These are phyloP conservation scores for Phalacrocorax pelagicus DNA, from an alignment of 2,113 vertebrate species.

Conservation along the genomic window DNA sequence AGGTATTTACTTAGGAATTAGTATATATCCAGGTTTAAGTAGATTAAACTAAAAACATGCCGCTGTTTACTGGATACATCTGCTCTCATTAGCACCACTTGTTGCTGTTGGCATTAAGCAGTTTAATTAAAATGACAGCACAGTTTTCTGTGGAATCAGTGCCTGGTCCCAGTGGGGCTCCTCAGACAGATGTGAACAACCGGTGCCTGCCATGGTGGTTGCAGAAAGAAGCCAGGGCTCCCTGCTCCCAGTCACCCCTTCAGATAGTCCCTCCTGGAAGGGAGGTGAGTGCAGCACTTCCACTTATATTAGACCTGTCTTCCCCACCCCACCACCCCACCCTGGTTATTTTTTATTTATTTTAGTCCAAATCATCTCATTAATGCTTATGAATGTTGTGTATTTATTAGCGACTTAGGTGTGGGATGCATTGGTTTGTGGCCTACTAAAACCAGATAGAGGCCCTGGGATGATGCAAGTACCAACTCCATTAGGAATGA, in stretches of 20 bases:
- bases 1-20: constrained; percentile 62
- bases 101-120: constrained; percentile 43
- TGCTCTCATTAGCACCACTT: constrained; percentile 61
- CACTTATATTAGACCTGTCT: background rate
- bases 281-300: background rate
- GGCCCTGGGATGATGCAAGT: background rate
- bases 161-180: background rate
- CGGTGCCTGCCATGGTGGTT: background rate
- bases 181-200: background rate
- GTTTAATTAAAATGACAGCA: constrained; percentile 40
- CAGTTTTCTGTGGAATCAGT: background rate
- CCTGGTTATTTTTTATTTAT: background rate
- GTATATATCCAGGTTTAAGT: constrained; percentile 51
- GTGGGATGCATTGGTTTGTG: background rate
- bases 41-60: constrained; percentile 59
- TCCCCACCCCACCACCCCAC: no score
- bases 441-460: background rate
- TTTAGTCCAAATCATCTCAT: background rate
- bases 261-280: background rate
- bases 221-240: background rate
- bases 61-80: constrained; percentile 60
- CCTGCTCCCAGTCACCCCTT: background rate
- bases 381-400: fast-evolving
- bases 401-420: background rate
- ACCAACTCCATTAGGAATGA: background rate